phyloP scores from a whole-genome alignment of 2,113 vertebrate species.

The Eretmodus cyanostictus region DNA sequence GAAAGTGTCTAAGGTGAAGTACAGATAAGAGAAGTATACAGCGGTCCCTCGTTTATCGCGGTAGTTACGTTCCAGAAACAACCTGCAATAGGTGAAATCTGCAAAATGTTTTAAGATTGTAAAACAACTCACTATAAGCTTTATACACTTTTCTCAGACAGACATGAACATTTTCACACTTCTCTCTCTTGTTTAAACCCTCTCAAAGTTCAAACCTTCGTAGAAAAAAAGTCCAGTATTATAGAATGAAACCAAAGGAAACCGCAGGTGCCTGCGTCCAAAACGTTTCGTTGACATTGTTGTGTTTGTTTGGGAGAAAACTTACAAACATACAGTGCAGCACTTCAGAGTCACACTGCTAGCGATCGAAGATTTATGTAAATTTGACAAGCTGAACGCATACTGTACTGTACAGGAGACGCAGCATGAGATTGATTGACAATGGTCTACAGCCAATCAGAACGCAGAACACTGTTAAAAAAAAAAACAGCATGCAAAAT shows the following conservation, averaged over 20 bases:
- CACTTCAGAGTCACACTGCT: neutral
- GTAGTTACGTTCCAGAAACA: neutral
- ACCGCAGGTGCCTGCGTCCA: rapidly evolving
- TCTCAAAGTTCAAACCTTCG: neutral
- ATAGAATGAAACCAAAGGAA: neutral
- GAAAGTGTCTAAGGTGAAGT: neutral
- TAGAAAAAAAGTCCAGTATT: neutral
- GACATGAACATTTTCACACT: neutral
- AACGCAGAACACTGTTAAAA: neutral
- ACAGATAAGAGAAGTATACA: neutral
- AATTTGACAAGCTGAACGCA: neutral
- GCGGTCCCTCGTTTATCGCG: neutral
- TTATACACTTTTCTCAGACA: neutral
- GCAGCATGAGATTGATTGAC: neutral
- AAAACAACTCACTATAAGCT: neutral
- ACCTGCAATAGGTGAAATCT: neutral
- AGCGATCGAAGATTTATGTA: neutral
- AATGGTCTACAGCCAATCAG: neutral
- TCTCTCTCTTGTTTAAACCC: neutral
- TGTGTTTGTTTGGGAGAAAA: neutral
- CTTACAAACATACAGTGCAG: neutral
- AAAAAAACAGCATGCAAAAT: neutral
- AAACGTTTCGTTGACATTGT: rapidly evolving
- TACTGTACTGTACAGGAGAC: neutral
- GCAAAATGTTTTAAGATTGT: neutral